Evolutionary conservation across 2,888 invertebrate species (phyloP), one percentile per base, ranked within the genome.

Genomic region (Atethmia centrago): DNA sequence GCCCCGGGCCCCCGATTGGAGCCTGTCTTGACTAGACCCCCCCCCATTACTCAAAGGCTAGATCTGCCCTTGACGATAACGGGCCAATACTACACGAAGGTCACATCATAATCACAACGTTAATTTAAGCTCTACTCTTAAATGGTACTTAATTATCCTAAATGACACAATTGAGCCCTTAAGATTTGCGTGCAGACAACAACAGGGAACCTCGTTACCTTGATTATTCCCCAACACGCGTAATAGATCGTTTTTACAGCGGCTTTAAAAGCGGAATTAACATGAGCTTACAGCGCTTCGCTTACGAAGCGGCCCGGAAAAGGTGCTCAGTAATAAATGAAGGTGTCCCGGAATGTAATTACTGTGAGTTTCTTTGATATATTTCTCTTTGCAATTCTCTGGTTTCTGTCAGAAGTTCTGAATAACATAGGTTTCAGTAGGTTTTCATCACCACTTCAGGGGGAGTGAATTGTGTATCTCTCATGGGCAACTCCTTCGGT

Each of bases 221-320:
- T 82, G 62, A 82, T 82, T 84, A 84, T 71, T 80, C 81, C 56
- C 16, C 55, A 76, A 72, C 81, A 82, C 72, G 84, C 75, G 69
- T 80, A 72, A 82, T 61, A 72, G 66, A 82, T 82, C 71, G 66
- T 84, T 84, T 74, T 84, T 77, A 77, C 68, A 74, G 61, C 62
- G n/a, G 76, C 69, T 75, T 74, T 68, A 80, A 67, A 67, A 61
- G 56, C 58, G 58, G 61, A 62, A 75, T 77, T 65, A 73, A 80
- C 80, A 71, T 75, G 67, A 63, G 71, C 80, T 77, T 64, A 61
- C 64, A 62, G 59, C 45, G 45, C 61, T 69, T n/a, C 65, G 53
- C 49, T 64, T 74, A 53, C 59, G 45, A 69, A 36, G 40, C 56
- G 51, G 55, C 10, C 36, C 21, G 55, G 28, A 81, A 74, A 63